Evolutionary conservation across 1,140 invertebrate species (phyloP).

Genomic region (Brachionus angularis): DNA sequence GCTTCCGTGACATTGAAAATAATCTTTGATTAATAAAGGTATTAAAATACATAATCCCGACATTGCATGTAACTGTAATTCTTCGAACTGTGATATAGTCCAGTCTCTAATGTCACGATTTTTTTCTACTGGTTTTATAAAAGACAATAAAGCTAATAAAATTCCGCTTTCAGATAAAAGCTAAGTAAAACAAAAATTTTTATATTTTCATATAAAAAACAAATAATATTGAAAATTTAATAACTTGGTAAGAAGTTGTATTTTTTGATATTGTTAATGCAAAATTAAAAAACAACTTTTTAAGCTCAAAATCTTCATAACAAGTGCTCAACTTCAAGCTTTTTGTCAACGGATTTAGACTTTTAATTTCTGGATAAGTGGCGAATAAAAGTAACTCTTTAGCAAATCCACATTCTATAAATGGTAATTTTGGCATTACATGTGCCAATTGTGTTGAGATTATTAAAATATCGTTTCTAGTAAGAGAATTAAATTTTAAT

Average conservation of each 20-base stretch:
- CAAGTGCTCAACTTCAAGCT: slow-evolving; percentile 55
- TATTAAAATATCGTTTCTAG: slow-evolving; percentile 55
- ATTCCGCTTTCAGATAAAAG: slow-evolving; percentile 55
- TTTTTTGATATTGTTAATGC: slow-evolving; percentile 54
- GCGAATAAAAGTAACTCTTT: slow-evolving; percentile 57
- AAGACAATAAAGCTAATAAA: slow-evolving; percentile 55
- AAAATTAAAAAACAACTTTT: slow-evolving; percentile 56
- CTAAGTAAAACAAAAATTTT: slow-evolving; percentile 46
- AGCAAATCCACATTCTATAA: slow-evolving; percentile 57
- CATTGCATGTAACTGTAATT: slow-evolving; percentile 57
- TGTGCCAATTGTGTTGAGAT: slow-evolving; percentile 51
- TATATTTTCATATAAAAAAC: not conserved
- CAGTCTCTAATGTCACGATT: slow-evolving; percentile 49
- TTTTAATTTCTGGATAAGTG: slow-evolving; percentile 59
- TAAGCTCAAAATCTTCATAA: slow-evolving; percentile 59
- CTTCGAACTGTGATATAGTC: slow-evolving; percentile 57
- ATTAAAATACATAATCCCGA: slow-evolving; percentile 52
- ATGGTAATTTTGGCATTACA: slow-evolving; percentile 52
- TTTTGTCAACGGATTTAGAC: slow-evolving; percentile 55
- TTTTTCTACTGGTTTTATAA: slow-evolving; percentile 49
- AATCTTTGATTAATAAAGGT: slow-evolving; percentile 56
- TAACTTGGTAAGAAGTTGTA: slow-evolving; percentile 50
- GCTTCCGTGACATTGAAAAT: slow-evolving; percentile 56
- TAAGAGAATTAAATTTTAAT: not conserved
- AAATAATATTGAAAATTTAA: not conserved